Conservation (phyloP, 2,113 vertebrate genomes). For the Gila orcuttii region DNA sequence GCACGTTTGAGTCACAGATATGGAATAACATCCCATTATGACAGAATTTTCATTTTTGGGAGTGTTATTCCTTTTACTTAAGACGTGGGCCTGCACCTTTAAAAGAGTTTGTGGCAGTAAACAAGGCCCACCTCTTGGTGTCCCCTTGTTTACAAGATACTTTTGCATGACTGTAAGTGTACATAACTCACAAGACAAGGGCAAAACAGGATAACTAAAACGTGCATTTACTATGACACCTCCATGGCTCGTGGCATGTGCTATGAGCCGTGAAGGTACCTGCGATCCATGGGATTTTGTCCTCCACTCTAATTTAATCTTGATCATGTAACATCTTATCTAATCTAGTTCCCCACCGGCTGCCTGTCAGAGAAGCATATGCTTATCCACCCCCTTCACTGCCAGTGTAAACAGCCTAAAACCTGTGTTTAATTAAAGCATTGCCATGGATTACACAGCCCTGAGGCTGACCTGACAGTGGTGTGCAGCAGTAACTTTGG, state of each 20-base stretch:
- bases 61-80: background rate
- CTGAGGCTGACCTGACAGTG: conserved; percentile 14
- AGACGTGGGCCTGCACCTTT: background rate
- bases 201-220: conserved; percentile 19
- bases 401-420: conserved; percentile 42
- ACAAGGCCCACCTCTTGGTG: background rate
- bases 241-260: background rate
- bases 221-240: conserved; percentile 11
- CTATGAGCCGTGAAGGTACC: conserved; percentile 33
- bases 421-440: conserved; percentile 33
- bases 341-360: conserved; percentile 42
- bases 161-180: background rate
- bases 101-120: background rate
- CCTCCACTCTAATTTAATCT: conserved; percentile 40
- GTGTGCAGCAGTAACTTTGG: conserved; percentile 7
- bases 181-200: conserved; percentile 22
- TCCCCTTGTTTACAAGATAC: background rate
- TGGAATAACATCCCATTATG: background rate
- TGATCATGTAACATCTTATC: conserved; percentile 40
- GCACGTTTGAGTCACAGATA: background rate
- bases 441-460: conserved; percentile 34
- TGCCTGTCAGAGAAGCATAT: conserved; percentile 44
- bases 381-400: conserved; percentile 12
- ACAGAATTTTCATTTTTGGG: background rate
- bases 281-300: conserved; percentile 22